phyloP scores from a whole-genome alignment of 2,113 vertebrate species.

The Ovibos moschatus region DNA sequence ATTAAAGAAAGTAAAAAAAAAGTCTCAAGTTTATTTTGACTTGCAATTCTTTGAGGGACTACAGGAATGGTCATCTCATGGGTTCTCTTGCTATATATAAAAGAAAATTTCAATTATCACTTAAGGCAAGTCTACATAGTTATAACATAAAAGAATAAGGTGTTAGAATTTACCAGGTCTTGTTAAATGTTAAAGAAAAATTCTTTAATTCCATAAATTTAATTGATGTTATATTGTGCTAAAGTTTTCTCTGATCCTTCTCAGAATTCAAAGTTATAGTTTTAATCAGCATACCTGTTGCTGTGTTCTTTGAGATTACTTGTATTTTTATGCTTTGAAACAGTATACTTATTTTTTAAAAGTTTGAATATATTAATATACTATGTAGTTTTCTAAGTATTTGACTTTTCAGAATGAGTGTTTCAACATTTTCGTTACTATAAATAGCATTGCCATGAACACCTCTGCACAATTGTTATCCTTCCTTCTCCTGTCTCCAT shows the following conservation, averaged over 20 bases:
- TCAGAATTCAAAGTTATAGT: slow-evolving; percentile 2
- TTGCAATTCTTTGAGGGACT: not conserved
- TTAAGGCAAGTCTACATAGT: not conserved
- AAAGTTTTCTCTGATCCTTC: not conserved
- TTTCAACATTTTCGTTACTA: not conserved
- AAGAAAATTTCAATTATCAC: not conserved
- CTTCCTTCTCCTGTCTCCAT: not conserved
- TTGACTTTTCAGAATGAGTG: not conserved
- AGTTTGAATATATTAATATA: not conserved
- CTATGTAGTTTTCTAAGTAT: not conserved
- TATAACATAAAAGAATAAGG: not conserved
- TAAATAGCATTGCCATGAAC: not conserved
- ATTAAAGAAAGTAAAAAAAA: not conserved
- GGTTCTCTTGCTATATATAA: not conserved
- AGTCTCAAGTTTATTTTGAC: not conserved
- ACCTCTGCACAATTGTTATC: not conserved
- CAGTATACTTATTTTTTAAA: not conserved
- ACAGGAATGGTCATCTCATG: not conserved
- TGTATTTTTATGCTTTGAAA: not conserved
- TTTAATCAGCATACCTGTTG: not conserved
- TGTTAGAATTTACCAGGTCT: not conserved
- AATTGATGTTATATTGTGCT: not conserved
- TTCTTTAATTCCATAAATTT: not conserved
- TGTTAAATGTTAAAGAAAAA: not conserved
- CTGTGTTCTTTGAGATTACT: not conserved